These are phyloP conservation scores for Centropristis striata DNA, from an alignment of 2,113 vertebrate species.

Conservation along the genomic window DNA sequence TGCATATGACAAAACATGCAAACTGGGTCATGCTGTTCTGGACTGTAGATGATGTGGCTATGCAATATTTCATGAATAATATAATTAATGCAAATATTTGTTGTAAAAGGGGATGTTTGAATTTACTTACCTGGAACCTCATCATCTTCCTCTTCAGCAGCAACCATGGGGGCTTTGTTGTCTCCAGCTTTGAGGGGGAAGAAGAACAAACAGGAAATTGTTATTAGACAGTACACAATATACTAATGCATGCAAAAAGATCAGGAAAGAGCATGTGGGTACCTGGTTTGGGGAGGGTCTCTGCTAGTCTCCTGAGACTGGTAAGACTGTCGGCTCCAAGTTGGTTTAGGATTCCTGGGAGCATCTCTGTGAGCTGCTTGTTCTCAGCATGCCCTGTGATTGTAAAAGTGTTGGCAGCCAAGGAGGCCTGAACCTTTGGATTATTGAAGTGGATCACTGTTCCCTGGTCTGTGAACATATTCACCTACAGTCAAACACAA, in stretches of 20 bases:
- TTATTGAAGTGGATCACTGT: conserved; percentile 99
- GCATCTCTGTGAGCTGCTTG: conserved; percentile 98
- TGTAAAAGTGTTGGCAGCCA: conserved; percentile 98
- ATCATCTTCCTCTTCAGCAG: conserved; percentile 91
- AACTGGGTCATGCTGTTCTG: not conserved
- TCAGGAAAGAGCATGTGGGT: not conserved
- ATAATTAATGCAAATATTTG: not conserved
- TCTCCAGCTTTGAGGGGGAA: conserved; percentile 87
- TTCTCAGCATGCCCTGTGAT: conserved; percentile 97
- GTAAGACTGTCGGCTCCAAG: conserved; percentile 97
- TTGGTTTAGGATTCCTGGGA: conserved; percentile 97
- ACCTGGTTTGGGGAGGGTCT: conserved; percentile 94
- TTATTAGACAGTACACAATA: not conserved
- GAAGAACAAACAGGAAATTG: not conserved
- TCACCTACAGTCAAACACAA: conserved; percentile 86
- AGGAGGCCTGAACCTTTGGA: conserved; percentile 97
- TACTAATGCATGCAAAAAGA: not conserved
- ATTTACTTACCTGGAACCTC: conserved; percentile 93
- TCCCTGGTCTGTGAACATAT: conserved; percentile 99
- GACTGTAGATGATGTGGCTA: not conserved
- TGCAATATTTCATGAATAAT: not conserved
- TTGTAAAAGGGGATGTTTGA: not conserved
- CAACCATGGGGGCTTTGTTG: conserved; percentile 92
- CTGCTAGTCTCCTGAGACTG: conserved; percentile 95
- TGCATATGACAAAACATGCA: not conserved